Conservation (phyloP, 2,888 invertebrate genomes). For the Drosophila yooni region DNA sequence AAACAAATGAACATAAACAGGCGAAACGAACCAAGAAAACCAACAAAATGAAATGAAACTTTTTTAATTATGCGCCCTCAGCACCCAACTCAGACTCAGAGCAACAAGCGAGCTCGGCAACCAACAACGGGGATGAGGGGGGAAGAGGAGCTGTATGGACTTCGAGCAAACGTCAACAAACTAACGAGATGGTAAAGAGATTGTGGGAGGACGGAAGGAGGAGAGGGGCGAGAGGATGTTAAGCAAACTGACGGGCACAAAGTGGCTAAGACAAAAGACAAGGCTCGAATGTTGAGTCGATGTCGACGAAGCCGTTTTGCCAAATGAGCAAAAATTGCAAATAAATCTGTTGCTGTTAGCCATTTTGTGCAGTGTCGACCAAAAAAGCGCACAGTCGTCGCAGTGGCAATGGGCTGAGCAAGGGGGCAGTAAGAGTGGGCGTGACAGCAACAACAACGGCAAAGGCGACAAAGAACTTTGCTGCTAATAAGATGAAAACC, state of each 20-base stretch:
- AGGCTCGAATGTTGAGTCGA: constrained; percentile 47
- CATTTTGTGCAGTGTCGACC: constrained; percentile 58
- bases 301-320: constrained; percentile 51
- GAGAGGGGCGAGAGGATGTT: neutral
- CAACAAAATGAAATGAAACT: constrained; percentile 84
- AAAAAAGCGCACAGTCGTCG: constrained; percentile 39
- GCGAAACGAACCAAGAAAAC: constrained; percentile 84
- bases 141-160: constrained; percentile 2
- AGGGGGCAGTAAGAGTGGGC: constrained; percentile 22
- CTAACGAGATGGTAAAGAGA: constrained; percentile 62
- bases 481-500: constrained; percentile 83
- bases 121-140: neutral
- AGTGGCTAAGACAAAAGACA: constrained; percentile 78
- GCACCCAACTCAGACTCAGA: constrained; percentile 26
- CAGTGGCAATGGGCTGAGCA: neutral
- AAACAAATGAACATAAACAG: constrained; percentile 78
- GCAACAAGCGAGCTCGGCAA: constrained; percentile 33
- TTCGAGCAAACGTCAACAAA: constrained; percentile 57
- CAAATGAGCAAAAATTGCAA: constrained; percentile 80
- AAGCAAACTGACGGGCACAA: constrained; percentile 44
- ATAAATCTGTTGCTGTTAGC: constrained; percentile 81
- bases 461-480: constrained; percentile 79
- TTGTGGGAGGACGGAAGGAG: neutral
- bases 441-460: constrained; percentile 35
- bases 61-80: constrained; percentile 83